These are phyloP conservation scores for Hippoglossus stenolepis DNA, from an alignment of 2,113 vertebrate genomes.

Conservation along the genomic window DNA sequence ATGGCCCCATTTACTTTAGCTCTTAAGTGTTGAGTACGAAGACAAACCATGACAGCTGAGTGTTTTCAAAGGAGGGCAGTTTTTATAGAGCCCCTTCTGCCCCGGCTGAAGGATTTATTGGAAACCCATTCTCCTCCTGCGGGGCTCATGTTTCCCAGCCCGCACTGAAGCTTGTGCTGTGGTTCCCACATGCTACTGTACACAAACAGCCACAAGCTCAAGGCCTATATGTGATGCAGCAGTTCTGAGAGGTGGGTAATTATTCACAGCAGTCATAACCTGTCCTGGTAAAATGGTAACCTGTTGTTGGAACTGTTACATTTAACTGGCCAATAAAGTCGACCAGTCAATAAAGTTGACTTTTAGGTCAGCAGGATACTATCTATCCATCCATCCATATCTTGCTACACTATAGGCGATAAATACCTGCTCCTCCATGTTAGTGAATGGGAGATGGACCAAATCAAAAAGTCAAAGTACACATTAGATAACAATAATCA, in stretches of 20 bases:
- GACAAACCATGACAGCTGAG: constrained; percentile 45
- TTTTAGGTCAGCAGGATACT: not conserved
- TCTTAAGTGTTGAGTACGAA: constrained; percentile 32
- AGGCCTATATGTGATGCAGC: not conserved
- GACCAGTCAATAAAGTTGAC: not conserved
- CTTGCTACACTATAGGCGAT: no score
- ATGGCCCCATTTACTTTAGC: constrained; percentile 26
- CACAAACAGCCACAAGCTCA: constrained; percentile 32
- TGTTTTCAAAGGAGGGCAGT: constrained; percentile 58
- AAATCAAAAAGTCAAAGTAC: no score
- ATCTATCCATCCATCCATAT: not conserved
- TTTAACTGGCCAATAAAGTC: constrained; percentile 34
- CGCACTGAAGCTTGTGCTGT: constrained; percentile 20
- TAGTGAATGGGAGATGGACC: no score
- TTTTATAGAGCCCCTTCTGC: constrained; percentile 55
- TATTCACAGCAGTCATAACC: not conserved
- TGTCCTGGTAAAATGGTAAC: constrained; percentile 17
- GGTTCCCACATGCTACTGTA: constrained; percentile 49
- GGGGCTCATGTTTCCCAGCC: constrained; percentile 48
- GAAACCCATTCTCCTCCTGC: constrained; percentile 55
- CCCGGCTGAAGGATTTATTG: constrained; percentile 74
- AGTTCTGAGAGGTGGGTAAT: not conserved
- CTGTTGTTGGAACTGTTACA: constrained; percentile 12
- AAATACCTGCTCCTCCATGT: no score
- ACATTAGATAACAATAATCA: no score